Evolutionary conservation across 23 tunicate genomes (phyloP).

Genomic region (Oikopleura dioica): DNA sequence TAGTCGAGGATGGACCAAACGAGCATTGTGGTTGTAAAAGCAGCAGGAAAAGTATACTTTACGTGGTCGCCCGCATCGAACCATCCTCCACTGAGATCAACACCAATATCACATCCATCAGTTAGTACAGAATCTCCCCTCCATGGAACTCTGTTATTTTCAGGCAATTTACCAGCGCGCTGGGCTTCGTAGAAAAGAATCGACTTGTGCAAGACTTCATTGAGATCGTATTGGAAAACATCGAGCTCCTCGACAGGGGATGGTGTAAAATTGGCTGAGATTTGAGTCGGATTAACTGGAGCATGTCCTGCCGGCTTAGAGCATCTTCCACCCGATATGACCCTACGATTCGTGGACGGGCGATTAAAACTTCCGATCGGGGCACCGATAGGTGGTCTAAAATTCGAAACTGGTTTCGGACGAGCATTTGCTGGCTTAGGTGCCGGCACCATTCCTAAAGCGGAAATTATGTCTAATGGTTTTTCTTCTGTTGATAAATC

Average conservation of each 20-base stretch:
- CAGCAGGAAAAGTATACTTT: neutral
- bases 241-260: neutral
- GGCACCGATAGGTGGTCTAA: no score
- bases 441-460: no score
- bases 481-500: no score
- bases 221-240: slow-evolving; percentile 14
- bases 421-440: no score
- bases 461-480: no score
- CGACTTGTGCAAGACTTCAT: slow-evolving; percentile 15
- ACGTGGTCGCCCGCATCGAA: neutral
- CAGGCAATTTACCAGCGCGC: neutral
- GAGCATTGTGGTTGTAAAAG: neutral
- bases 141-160: neutral
- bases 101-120: neutral
- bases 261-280: neutral
- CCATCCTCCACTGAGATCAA: neutral
- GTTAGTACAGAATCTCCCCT: neutral
- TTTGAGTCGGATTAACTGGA: neutral
- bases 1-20: neutral
- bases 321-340: no score
- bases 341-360: no score
- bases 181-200: slow-evolving; percentile 23
- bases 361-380: no score
- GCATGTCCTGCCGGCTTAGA: no score
- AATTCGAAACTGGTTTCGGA: no score